A percentile compares a stretch with the other conserved stretches of the same genome.
Evolutionary conservation across 2,113 vertebrate species (phyloP).

Genomic region (Halichoerus grypus): DNA sequence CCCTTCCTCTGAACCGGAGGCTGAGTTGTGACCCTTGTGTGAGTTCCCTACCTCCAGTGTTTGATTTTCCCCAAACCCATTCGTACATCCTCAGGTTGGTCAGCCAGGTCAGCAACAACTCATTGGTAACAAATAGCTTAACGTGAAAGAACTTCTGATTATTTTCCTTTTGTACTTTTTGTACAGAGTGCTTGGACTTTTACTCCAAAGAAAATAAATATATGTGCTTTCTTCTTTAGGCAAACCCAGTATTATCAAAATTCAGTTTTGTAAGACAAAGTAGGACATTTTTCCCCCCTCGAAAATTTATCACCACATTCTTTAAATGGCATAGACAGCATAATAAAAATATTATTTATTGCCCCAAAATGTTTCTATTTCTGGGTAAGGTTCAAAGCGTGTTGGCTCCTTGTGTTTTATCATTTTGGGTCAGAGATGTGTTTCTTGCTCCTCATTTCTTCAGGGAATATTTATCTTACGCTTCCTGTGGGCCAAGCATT

Average conservation of each 20-base stretch:
- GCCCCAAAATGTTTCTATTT: neutral
- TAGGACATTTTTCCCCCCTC: neutral
- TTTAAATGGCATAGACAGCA: neutral
- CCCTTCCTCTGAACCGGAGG: neutral
- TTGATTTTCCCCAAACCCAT: neutral
- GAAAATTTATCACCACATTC: neutral
- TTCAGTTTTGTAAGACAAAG: neutral
- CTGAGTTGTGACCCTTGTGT: neutral
- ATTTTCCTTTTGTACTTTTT: neutral
- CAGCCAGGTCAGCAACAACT: neutral
- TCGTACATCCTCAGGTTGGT: neutral
- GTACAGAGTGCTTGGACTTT: neutral
- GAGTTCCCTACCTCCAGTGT: neutral
- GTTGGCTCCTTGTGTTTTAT: neutral
- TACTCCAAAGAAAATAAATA: neutral
- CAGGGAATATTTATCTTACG: neutral
- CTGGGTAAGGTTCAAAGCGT: neutral
- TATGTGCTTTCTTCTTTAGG: neutral
- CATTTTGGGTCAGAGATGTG: neutral
- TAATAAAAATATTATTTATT: neutral
- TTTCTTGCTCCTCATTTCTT: neutral
- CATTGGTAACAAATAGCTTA: neutral
- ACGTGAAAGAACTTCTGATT: neutral
- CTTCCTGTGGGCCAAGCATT: neutral
- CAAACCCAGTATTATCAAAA: neutral